These are phyloP conservation scores for Patiria pectinifera DNA, from an alignment of 53 echinoderm and acorn worm species.

Conservation along the genomic window DNA sequence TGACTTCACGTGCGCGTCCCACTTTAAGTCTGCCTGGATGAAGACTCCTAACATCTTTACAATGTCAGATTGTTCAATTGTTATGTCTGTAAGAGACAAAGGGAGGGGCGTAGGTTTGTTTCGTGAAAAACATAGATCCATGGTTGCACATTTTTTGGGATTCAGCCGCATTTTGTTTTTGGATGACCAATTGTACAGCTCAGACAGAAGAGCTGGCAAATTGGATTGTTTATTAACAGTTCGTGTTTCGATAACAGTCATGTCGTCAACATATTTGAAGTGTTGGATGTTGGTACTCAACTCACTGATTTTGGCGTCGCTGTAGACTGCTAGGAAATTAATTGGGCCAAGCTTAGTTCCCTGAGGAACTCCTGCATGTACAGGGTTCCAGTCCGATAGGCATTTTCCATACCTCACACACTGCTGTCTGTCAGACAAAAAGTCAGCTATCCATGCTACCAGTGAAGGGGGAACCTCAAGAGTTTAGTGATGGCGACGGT, in stretches of 20 bases:
- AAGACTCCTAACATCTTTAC: conserved; percentile 38
- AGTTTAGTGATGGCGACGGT: conserved; percentile 20
- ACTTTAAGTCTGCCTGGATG: conserved; percentile 43
- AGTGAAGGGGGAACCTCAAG: conserved; percentile 7
- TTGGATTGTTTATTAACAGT: background rate
- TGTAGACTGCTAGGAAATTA: conserved; percentile 35
- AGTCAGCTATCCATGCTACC: conserved; percentile 34
- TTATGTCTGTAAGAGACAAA: background rate
- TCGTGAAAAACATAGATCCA: conserved; percentile 23
- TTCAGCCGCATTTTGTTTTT: background rate
- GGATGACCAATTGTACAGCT: conserved; percentile 23
- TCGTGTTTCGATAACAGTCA: conserved; percentile 36
- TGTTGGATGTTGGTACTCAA: conserved; percentile 5
- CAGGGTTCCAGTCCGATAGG: conserved; percentile 41
- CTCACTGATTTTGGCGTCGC: background rate
- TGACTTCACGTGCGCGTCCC: conserved; percentile 32
- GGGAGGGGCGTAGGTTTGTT: conserved; percentile 17
- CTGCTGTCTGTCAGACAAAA: conserved; percentile 30
- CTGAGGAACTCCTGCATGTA: background rate
- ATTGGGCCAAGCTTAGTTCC: conserved; percentile 42
- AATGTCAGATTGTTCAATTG: conserved; percentile 1
- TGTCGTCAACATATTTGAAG: conserved; percentile 37
- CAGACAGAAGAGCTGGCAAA: conserved; percentile 18
- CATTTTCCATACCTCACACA: conserved; percentile 15
- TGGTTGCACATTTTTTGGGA: conserved; percentile 15